These are phyloP conservation scores for Sebastes miniatus DNA, from an alignment of 2,797 vertebrate species.

Conservation along the genomic window DNA sequence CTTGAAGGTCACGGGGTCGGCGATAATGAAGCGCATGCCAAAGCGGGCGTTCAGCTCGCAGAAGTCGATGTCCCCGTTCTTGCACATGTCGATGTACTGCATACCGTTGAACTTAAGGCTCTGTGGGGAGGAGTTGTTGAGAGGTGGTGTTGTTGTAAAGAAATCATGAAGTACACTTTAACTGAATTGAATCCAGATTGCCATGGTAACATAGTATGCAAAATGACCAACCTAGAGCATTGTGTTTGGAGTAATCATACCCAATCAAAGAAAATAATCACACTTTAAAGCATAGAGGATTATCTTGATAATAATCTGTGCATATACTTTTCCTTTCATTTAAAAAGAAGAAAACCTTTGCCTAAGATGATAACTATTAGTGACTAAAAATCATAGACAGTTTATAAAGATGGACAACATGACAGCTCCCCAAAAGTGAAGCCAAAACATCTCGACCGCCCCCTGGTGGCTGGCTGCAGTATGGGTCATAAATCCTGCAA, in stretches of 20 bases:
- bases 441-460: too few species aligned
- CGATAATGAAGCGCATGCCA: slow-evolving; percentile 94
- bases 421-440: too few species aligned
- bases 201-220: neutral
- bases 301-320: neutral
- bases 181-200: neutral
- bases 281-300: neutral
- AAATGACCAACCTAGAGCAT: neutral
- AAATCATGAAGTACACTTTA: neutral
- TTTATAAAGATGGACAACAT: too few species aligned
- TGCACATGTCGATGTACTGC: slow-evolving; percentile 98
- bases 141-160: neutral
- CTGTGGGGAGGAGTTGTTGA: slow-evolving; percentile 59
- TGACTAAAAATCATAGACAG: neutral
- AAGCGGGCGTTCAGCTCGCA: slow-evolving; percentile 97
- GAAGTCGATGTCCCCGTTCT: slow-evolving; percentile 97
- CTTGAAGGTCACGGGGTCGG: slow-evolving; percentile 96
- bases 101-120: slow-evolving; percentile 96
- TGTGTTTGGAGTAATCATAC: neutral
- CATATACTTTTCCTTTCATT: neutral
- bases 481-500: too few species aligned
- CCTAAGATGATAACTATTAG: neutral
- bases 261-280: neutral
- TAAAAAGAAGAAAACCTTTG: neutral
- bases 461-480: too few species aligned